Conservation (phyloP, 2,113 vertebrate genomes). For the Aspidoscelis tigris region DNA sequence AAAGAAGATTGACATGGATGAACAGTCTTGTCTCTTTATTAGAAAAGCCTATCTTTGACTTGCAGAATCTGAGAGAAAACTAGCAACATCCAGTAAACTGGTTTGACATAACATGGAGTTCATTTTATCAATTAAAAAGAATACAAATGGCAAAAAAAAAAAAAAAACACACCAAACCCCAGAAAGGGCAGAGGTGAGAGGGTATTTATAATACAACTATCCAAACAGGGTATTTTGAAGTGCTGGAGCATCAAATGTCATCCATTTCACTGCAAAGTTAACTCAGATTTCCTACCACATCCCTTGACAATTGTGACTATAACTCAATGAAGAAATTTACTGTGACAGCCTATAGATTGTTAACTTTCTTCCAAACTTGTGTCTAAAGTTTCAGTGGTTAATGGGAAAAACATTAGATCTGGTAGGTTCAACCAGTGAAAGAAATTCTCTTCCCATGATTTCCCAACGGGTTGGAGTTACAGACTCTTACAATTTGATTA, state of each 20-base stretch:
- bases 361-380: slow-evolving; percentile 53
- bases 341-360: slow-evolving; percentile 48
- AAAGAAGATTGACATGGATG: neutral
- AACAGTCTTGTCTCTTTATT: neutral
- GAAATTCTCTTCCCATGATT: slow-evolving; percentile 38
- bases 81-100: neutral
- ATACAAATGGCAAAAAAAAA: neutral
- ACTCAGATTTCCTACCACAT: slow-evolving; percentile 25
- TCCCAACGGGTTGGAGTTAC: slow-evolving; percentile 55
- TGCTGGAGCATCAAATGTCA: slow-evolving; percentile 30
- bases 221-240: neutral
- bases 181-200: slow-evolving; percentile 9
- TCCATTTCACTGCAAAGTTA: slow-evolving; percentile 38
- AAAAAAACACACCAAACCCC: neutral
- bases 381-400: slow-evolving; percentile 33
- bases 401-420: slow-evolving; percentile 42
- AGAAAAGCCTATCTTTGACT: neutral
- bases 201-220: neutral
- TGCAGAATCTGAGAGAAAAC: slow-evolving; percentile 2
- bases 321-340: slow-evolving; percentile 53
- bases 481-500: slow-evolving; percentile 34
- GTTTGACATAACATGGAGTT: neutral
- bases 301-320: slow-evolving; percentile 15
- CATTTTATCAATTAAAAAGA: neutral
- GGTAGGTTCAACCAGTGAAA: slow-evolving; percentile 42